Percentiles rank a stretch among this genome's conserved stretches.
Evolutionary conservation across 2,888 invertebrate species (phyloP).

Genomic region (Scelioninae gen. 1): DNA sequence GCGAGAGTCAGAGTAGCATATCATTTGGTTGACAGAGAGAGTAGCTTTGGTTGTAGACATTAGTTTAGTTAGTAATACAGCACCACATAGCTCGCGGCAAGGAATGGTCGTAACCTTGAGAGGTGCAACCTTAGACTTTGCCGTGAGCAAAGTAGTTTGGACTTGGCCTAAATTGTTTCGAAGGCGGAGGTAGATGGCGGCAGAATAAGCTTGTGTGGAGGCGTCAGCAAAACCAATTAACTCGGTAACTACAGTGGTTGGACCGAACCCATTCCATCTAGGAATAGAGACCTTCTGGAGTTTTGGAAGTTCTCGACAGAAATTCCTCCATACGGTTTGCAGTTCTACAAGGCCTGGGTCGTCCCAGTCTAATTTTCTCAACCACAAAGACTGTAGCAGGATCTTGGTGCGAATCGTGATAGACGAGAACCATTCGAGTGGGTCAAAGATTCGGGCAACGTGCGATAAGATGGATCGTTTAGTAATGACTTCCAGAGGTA

Average conservation of each 20-base stretch:
- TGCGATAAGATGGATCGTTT: slow-evolving; percentile 11
- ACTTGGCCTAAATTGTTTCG: background rate
- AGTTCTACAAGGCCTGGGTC: background rate
- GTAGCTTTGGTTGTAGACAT: background rate
- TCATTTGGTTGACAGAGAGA: background rate
- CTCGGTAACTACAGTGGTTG: background rate
- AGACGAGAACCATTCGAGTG: slow-evolving; percentile 11
- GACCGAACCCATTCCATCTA: background rate
- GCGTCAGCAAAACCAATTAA: background rate
- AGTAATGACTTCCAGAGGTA: background rate
- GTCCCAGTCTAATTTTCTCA: slow-evolving; percentile 21
- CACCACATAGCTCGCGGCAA: background rate
- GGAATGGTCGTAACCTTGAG: background rate
- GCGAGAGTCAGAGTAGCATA: background rate
- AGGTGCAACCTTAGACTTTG: background rate
- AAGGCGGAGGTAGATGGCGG: background rate
- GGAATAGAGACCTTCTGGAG: background rate
- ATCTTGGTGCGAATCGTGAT: slow-evolving; percentile 34
- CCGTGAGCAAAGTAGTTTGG: background rate
- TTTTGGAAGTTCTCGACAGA: background rate
- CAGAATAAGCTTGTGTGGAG: background rate
- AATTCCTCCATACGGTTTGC: background rate
- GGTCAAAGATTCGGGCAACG: slow-evolving; percentile 24
- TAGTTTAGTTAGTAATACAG: background rate
- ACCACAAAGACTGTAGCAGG: slow-evolving; percentile 47